Conservation (phyloP, 2,888 invertebrate species). For the Ecliptopera silaceata region DNA sequence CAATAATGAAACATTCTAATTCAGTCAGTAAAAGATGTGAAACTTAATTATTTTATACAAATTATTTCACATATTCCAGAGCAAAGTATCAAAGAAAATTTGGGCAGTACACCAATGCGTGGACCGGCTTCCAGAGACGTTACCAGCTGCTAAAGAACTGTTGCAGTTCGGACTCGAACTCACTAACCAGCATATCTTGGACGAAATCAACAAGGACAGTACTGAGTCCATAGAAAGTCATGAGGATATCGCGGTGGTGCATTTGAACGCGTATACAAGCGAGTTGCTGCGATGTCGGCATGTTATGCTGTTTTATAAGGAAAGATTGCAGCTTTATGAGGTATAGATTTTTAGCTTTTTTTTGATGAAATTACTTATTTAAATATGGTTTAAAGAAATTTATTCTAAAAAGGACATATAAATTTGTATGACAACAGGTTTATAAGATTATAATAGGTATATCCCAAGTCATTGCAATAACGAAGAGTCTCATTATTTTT, state of each 20-base stretch:
- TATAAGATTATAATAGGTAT: too few species aligned
- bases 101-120: constrained; percentile 93
- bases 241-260: constrained; percentile 67
- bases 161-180: constrained; percentile 88
- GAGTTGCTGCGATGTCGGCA: constrained; percentile 86
- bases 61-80: constrained; percentile 77
- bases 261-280: constrained; percentile 85
- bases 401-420: too few species aligned
- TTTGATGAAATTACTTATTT: too few species aligned
- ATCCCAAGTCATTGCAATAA: too few species aligned
- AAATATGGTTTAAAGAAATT: too few species aligned
- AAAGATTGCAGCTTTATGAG: constrained; percentile 88
- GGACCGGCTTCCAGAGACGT: constrained; percentile 87
- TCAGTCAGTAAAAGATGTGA: too few species aligned
- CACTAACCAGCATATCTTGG: constrained; percentile 85
- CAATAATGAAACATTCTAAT: too few species aligned
- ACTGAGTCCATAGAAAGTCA: neutral
- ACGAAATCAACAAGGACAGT: constrained; percentile 72
- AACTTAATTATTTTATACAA: too few species aligned
- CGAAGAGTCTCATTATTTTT: too few species aligned
- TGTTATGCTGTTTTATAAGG: constrained; percentile 86
- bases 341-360: constrained; percentile 59
- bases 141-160: constrained; percentile 88
- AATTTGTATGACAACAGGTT: too few species aligned
- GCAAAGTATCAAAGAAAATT: constrained; percentile 88